phyloP scores from a whole-genome alignment of 2,888 invertebrate genomes.

The Leptopterna dolabrata region DNA sequence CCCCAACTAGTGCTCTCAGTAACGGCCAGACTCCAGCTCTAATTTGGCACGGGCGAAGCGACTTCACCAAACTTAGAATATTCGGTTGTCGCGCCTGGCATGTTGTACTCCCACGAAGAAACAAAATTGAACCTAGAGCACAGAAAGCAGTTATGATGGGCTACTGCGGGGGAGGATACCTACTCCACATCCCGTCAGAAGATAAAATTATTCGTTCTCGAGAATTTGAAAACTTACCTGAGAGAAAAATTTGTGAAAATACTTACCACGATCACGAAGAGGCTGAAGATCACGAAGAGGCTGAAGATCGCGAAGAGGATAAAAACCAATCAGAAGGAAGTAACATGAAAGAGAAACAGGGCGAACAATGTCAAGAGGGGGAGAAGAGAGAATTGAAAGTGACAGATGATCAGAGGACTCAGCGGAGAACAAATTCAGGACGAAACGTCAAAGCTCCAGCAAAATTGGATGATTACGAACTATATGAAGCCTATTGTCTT shows the following conservation, averaged over 20 bases:
- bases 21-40: slow-evolving; percentile 54
- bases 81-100: slow-evolving; percentile 58
- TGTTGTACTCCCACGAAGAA: slow-evolving; percentile 39
- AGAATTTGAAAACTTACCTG: background rate
- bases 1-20: slow-evolving; percentile 54
- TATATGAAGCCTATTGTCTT: slow-evolving; percentile 56
- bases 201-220: slow-evolving; percentile 49
- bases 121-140: slow-evolving; percentile 50
- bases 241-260: background rate
- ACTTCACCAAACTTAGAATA: slow-evolving; percentile 57
- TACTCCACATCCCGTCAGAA: slow-evolving; percentile 25
- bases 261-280: background rate
- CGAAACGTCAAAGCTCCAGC: background rate
- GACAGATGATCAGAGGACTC: background rate
- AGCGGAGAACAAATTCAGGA: background rate
- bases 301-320: background rate
- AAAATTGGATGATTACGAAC: slow-evolving; percentile 51
- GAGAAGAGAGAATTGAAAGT: background rate
- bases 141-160: slow-evolving; percentile 49
- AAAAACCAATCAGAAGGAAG: background rate
- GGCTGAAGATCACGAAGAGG: background rate
- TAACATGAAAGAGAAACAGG: background rate
- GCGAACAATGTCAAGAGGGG: background rate
- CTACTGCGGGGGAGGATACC: slow-evolving; percentile 55
- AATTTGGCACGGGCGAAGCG: slow-evolving; percentile 54